These are phyloP conservation scores for Pelecanus crispus DNA, from an alignment of 2,113 vertebrate species.

Conservation along the genomic window DNA sequence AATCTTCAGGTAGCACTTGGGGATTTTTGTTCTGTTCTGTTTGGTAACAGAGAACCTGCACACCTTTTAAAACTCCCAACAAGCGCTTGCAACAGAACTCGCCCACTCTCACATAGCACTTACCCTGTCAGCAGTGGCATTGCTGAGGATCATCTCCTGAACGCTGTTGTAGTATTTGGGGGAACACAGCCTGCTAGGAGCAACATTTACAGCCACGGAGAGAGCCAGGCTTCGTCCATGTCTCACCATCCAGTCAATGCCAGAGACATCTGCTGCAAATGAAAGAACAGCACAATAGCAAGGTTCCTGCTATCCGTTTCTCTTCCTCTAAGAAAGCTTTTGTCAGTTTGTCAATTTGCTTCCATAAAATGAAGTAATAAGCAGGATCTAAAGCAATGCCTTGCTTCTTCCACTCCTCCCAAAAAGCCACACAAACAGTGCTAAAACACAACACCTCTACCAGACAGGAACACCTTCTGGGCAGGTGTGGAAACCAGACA, in stretches of 20 bases:
- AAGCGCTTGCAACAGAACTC: accelerated
- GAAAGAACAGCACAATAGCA: background rate
- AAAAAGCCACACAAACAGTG: background rate
- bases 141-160: slow-evolving; percentile 84
- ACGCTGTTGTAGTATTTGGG: slow-evolving; percentile 80
- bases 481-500: background rate
- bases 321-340: background rate
- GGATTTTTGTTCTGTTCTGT: background rate
- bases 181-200: slow-evolving; percentile 81
- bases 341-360: background rate
- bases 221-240: slow-evolving; percentile 93
- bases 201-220: slow-evolving; percentile 83
- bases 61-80: background rate
- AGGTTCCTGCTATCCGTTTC: background rate
- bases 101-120: background rate
- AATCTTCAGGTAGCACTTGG: background rate
- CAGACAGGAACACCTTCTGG: background rate
- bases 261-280: slow-evolving; percentile 85
- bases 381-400: background rate
- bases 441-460: background rate
- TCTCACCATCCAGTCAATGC: slow-evolving; percentile 98
- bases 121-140: slow-evolving; percentile 90
- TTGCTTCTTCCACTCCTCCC: background rate
- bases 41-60: background rate
- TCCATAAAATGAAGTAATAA: background rate